Conservation (phyloP, 2,113 vertebrate species). For the Balaeniceps rex region DNA sequence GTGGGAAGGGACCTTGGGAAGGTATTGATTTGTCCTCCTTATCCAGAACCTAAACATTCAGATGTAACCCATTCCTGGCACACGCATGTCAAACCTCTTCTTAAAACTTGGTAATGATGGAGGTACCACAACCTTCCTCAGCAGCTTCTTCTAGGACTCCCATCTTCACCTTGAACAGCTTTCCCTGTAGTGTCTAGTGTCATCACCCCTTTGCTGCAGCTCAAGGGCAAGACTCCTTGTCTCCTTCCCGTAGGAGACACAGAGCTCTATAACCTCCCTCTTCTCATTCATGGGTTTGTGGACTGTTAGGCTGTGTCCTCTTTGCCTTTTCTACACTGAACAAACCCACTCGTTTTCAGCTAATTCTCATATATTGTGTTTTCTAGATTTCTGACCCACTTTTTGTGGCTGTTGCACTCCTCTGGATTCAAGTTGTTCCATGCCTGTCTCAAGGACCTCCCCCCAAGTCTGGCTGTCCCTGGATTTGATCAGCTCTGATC, state of each 20-base stretch:
- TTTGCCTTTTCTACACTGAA: background rate
- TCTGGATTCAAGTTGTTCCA: background rate
- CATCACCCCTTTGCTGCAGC: background rate
- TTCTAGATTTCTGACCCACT: background rate
- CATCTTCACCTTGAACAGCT: background rate
- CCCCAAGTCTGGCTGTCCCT: background rate
- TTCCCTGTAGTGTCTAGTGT: background rate
- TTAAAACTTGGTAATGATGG: background rate
- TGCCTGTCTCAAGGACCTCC: background rate
- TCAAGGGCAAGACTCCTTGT: background rate
- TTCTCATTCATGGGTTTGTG: background rate
- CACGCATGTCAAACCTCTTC: background rate
- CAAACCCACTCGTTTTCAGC: background rate
- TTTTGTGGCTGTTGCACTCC: background rate
- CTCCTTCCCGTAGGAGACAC: background rate
- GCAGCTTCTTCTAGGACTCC: background rate
- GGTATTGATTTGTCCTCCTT: background rate
- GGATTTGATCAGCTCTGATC: slow-evolving; percentile 27
- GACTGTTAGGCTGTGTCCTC: background rate
- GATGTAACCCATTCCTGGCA: background rate
- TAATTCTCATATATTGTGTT: background rate
- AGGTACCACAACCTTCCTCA: background rate
- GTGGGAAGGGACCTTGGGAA: background rate
- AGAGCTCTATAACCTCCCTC: background rate
- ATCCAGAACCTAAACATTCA: background rate